Evolutionary conservation across 1,140 invertebrate species (phyloP).

Genomic region (Caenorhabditis remanei): DNA sequence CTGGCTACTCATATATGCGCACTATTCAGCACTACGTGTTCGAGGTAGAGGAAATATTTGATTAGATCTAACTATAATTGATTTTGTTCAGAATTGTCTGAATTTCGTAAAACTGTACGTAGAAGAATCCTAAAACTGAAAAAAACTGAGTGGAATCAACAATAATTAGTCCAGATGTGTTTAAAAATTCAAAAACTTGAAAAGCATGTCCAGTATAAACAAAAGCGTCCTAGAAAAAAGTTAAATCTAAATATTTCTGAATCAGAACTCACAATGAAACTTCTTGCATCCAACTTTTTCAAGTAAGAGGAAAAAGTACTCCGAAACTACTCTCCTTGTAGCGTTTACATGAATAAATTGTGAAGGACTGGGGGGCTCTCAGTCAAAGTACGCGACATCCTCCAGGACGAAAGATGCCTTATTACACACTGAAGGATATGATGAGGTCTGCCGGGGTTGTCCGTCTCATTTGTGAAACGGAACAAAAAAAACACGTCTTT

Average conservation of each 20-base stretch:
- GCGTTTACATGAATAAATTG: conserved; percentile 53
- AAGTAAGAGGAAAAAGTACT: neutral
- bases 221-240: too few species aligned
- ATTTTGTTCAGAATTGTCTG: too few species aligned
- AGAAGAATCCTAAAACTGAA: too few species aligned
- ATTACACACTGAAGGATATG: conserved; percentile 55
- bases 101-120: too few species aligned
- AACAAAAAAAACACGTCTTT: conserved; percentile 41
- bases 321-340: conserved; percentile 31
- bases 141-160: too few species aligned
- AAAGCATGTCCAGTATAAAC: too few species aligned
- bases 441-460: conserved; percentile 45
- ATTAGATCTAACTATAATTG: too few species aligned
- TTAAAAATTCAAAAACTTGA: too few species aligned
- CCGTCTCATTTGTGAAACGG: conserved; percentile 52
- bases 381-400: conserved; percentile 40
- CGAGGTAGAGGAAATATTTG: too few species aligned
- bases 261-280: neutral
- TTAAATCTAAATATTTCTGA: neutral
- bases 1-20: too few species aligned
- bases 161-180: too few species aligned
- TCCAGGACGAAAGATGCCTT: conserved; percentile 40
- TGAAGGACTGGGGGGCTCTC: conserved; percentile 37
- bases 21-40: too few species aligned
- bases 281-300: neutral